A percentile compares a stretch with the other conserved stretches of the same genome.
phyloP scores from a whole-genome alignment of 2,797 vertebrate genomes.

The Neostethus bicornis region DNA sequence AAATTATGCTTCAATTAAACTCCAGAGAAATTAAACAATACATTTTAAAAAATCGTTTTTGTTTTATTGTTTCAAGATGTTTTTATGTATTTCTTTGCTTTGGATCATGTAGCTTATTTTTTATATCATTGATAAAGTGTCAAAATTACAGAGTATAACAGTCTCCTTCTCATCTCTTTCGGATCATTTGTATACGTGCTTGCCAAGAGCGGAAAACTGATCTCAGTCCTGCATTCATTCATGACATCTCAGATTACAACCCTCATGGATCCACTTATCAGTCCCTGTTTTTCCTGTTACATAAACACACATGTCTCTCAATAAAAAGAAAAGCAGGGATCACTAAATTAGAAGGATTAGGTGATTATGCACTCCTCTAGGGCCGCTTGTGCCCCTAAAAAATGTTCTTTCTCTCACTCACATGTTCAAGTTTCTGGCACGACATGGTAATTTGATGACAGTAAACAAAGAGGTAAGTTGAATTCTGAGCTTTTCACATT shows the following conservation, averaged over 20 bases:
- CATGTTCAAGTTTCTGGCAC: too few relatives aligned
- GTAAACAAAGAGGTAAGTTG: too few relatives aligned
- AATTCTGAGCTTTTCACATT: too few relatives aligned
- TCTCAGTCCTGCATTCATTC: conserved; percentile 70
- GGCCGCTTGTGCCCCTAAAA: too few relatives aligned
- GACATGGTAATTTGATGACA: too few relatives aligned
- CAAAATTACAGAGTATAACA: not conserved
- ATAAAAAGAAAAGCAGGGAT: too few relatives aligned
- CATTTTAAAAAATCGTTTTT: too few relatives aligned
- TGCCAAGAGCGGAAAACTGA: conserved; percentile 61
- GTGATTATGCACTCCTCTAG: not conserved
- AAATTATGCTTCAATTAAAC: not conserved
- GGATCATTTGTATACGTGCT: conserved; percentile 9
- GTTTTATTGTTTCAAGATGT: too few relatives aligned
- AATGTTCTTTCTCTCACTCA: too few relatives aligned
- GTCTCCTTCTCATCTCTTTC: not conserved
- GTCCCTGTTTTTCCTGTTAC: conserved; percentile 11
- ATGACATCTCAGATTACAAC: conserved; percentile 72
- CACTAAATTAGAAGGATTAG: not conserved
- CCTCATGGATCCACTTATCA: conserved; percentile 24
- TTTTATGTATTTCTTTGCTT: not conserved
- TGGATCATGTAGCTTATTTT: not conserved
- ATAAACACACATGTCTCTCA: not conserved
- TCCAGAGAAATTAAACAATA: not conserved
- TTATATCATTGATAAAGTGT: not conserved